Base-by-base conservation (phyloP, 2,113 vertebrate genomes). In the Ptilorrhoa leucosticta region DNA sequence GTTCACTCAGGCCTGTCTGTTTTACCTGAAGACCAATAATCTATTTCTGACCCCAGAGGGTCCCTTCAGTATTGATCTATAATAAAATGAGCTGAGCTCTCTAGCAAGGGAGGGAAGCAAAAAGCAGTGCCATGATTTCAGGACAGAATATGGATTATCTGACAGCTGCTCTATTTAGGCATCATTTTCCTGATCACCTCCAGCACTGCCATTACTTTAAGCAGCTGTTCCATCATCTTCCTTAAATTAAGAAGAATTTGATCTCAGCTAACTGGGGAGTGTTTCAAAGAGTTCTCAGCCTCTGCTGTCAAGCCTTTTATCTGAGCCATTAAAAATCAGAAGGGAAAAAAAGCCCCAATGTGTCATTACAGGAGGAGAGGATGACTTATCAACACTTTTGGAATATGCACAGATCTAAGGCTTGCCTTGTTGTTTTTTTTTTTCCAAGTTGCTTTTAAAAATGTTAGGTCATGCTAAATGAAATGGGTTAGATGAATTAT, bases 221-320 rank as follows among this genome's bases (percentile, higher is more conserved):
- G 68, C 3, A 92, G 68, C 65, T 60, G 47, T 22, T 93, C 79
- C 87, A 48, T 56, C 88, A 71, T 70, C 60, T 88, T 48, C 56
- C 88, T 92, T 60, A 81, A 77, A 89, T 81, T 71, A 80, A 68
- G 44, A 77, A 31, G 56, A 73, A 90, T 92, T 83, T 64, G 35
- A 86, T 90, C 76, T 84, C 61, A 70, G 2, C 54, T 82, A 90
- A 68, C 37, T 63, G 60, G 23, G 68, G 51, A 90, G 60, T 1
- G 4, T 92, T 96, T 95, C 93, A 96, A 94, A 96, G 93, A 58
- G n/a, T 86, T 94, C 78, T 48, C 85, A 92, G 76, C 37, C 60
- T 92, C 90, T 96, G 51, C 42, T 95, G 88, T 90, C 88, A 92
- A 75, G 80, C 18, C 69, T 96, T 97, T 96, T 71, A 96, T 95